phyloP scores from a whole-genome alignment of 2,797 vertebrate genomes.

The Rhinella marina region DNA sequence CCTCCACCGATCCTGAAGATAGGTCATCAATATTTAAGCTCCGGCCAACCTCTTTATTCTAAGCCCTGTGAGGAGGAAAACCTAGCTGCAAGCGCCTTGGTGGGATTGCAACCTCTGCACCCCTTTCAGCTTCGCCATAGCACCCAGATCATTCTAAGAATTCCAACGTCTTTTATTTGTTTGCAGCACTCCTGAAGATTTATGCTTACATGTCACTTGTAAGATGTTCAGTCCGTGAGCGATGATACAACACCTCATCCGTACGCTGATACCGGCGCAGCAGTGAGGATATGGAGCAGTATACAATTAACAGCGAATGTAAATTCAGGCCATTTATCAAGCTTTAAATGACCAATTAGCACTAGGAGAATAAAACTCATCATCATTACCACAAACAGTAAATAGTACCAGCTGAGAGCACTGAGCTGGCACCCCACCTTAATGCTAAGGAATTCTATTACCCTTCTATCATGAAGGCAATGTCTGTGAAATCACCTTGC shows the following conservation, averaged over 20 bases:
- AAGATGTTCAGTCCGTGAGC: not conserved
- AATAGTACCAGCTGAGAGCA: slow-evolving; percentile 1
- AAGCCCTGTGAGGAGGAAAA: not conserved
- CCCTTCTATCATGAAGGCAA: not conserved
- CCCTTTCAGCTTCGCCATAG: not conserved
- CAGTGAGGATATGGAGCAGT: slow-evolving; percentile 2
- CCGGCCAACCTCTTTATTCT: not conserved
- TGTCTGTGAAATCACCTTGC: not conserved
- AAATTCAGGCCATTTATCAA: slow-evolving; percentile 33
- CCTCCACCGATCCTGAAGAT: no score
- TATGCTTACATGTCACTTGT: not conserved
- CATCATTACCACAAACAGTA: slow-evolving; percentile 38
- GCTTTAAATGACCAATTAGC: slow-evolving; percentile 50
- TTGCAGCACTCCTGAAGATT: not conserved
- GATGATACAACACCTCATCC: not conserved
- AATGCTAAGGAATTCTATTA: slow-evolving; percentile 16
- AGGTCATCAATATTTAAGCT: no score
- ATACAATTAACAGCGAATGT: slow-evolving; percentile 7
- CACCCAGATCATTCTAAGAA: not conserved
- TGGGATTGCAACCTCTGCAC: not conserved
- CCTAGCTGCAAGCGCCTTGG: not conserved
- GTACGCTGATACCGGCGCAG: not conserved
- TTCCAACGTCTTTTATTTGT: not conserved
- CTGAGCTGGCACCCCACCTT: slow-evolving; percentile 19
- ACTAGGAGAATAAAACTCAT: slow-evolving; percentile 36